phyloP scores from a whole-genome alignment of 2,888 invertebrate species.

The Cheilosia pagana region DNA sequence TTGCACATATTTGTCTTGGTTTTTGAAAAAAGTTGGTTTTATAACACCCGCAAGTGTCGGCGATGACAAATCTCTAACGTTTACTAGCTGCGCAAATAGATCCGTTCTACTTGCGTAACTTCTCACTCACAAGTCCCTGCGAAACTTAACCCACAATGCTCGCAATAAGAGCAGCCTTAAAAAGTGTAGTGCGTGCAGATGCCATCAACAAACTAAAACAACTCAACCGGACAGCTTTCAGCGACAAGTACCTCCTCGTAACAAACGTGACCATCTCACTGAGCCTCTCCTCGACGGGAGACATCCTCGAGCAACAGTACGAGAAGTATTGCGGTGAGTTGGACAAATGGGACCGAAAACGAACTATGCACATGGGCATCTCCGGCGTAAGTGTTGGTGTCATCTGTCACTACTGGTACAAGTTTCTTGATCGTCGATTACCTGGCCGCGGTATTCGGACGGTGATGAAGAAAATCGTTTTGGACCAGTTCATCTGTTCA shows the following conservation, averaged over 20 bases:
- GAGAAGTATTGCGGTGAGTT: constrained; percentile 87
- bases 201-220: constrained; percentile 76
- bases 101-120: constrained; percentile 17
- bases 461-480: constrained; percentile 90
- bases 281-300: constrained; percentile 90
- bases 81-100: constrained; percentile 9
- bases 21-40: constrained; percentile 31
- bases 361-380: constrained; percentile 90
- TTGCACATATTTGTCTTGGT: neutral
- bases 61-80: constrained; percentile 41
- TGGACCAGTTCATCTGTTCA: constrained; percentile 93
- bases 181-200: constrained; percentile 32
- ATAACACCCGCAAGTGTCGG: constrained; percentile 20
- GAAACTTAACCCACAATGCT: constrained; percentile 27
- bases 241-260: constrained; percentile 87
- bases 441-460: constrained; percentile 88
- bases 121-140: neutral
- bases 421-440: constrained; percentile 88
- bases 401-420: constrained; percentile 94
- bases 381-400: constrained; percentile 91
- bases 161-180: constrained; percentile 52
- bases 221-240: constrained; percentile 84
- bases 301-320: constrained; percentile 91
- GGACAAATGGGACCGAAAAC: constrained; percentile 85
- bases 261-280: constrained; percentile 93